A percentile compares a stretch with the other conserved stretches of the same genome.
Evolutionary conservation across 1,140 invertebrate genomes (phyloP).

Genomic region (Choristoneura fumiferana): DNA sequence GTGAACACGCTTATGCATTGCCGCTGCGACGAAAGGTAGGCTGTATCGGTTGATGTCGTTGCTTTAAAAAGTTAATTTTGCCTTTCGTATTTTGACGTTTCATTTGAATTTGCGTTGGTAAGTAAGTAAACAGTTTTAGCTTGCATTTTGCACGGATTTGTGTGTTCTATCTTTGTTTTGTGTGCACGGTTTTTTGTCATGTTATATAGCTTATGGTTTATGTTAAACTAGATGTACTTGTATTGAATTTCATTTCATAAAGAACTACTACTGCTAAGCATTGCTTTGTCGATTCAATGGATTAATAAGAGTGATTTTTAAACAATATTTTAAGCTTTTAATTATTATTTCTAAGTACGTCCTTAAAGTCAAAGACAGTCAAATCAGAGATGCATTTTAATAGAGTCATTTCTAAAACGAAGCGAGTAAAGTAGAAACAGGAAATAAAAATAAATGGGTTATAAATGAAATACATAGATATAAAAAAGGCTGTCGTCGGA

Average conservation of each 20-base stretch:
- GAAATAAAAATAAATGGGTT: constrained; percentile 47
- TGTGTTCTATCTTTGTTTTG: constrained; percentile 12
- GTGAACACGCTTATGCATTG: constrained; percentile 93
- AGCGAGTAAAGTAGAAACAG: constrained; percentile 28
- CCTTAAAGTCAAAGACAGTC: no score
- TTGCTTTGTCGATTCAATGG: no score
- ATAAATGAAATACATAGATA: constrained; percentile 55
- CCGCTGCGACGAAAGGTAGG: constrained; percentile 91
- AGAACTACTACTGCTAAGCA: no score
- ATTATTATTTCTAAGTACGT: no score
- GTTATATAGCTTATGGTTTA: no score
- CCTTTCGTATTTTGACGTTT: neutral
- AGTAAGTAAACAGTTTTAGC: neutral
- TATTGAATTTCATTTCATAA: no score
- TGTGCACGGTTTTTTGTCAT: neutral
- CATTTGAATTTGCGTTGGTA: neutral
- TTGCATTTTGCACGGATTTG: neutral
- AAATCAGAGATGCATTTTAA: constrained; percentile 46
- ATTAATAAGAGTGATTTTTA: no score
- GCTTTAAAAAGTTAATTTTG: neutral
- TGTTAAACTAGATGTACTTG: no score
- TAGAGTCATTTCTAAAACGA: constrained; percentile 47
- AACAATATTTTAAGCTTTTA: no score
- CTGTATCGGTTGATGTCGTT: constrained; percentile 23
- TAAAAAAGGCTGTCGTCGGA: constrained; percentile 39